These are phyloP conservation scores for Bungarus multicinctus DNA, from an alignment of 2,113 vertebrate species.

Conservation along the genomic window DNA sequence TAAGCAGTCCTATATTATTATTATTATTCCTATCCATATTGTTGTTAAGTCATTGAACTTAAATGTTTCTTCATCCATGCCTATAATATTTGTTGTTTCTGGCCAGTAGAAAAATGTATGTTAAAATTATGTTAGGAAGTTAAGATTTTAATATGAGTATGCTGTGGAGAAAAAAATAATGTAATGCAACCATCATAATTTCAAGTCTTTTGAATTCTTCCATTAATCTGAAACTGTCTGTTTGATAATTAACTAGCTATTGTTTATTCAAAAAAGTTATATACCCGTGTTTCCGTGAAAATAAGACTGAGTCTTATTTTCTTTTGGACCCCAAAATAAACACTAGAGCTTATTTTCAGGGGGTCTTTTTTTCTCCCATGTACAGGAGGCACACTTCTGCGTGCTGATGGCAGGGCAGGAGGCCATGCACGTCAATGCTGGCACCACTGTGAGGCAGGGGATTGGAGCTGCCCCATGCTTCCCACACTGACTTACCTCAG, in stretches of 20 bases:
- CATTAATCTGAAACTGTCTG: neutral
- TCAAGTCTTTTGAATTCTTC: neutral
- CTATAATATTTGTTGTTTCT: neutral
- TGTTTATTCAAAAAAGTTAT: neutral
- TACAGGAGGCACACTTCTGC: too few relatives aligned
- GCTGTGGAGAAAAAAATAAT: too few relatives aligned
- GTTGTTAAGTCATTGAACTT: neutral
- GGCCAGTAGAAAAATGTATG: neutral
- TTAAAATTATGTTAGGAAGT: neutral
- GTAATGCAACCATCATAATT: neutral
- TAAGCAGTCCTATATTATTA: neutral
- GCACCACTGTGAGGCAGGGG: too few relatives aligned
- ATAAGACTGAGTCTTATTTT: too few relatives aligned
- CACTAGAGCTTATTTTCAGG: too few relatives aligned
- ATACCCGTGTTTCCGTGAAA: too few relatives aligned
- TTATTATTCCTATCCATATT: neutral
- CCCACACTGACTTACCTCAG: too few relatives aligned
- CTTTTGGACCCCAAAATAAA: too few relatives aligned
- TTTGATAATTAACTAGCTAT: neutral
- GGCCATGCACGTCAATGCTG: too few relatives aligned
- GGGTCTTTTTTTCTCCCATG: too few relatives aligned
- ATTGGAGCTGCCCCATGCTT: too few relatives aligned
- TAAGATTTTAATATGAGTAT: neutral
- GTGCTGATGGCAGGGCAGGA: too few relatives aligned
- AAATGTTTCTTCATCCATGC: neutral